Evolutionary conservation across 2,113 vertebrate genomes (phyloP).

Genomic region (Eleginops maclovinus): DNA sequence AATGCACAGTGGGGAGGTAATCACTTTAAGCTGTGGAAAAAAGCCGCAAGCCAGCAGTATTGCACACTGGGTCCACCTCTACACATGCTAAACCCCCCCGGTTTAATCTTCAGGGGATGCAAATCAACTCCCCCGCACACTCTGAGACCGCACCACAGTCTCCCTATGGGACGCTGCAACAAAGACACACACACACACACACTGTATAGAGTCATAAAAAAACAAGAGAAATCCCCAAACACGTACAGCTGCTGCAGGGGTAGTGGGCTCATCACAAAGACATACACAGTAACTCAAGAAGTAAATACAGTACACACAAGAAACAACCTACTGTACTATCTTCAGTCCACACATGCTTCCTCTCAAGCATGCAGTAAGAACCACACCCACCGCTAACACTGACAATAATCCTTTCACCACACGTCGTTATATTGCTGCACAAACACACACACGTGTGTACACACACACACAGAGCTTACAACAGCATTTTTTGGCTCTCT

Average conservation of each 20-base stretch:
- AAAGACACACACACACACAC: constrained; percentile 59
- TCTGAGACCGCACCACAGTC: constrained; percentile 30
- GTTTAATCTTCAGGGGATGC: constrained; percentile 53
- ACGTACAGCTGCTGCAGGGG: constrained; percentile 38
- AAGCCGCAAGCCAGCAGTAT: constrained; percentile 69
- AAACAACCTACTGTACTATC: constrained; percentile 49
- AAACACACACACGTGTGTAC: constrained; percentile 24
- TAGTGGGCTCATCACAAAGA: constrained; percentile 32
- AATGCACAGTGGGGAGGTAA: constrained; percentile 59
- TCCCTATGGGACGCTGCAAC: constrained; percentile 53
- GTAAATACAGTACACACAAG: constrained; percentile 33
- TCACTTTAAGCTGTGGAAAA: constrained; percentile 66
- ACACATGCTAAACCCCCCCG: constrained; percentile 29
- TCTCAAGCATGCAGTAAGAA: constrained; percentile 46
- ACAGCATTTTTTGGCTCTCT: constrained; percentile 19
- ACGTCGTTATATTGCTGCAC: background rate
- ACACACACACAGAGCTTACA: constrained; percentile 29
- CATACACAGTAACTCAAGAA: constrained; percentile 13
- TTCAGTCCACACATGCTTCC: constrained; percentile 61
- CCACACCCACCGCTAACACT: constrained; percentile 63
- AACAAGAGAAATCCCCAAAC: constrained; percentile 36
- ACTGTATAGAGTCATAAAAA: constrained; percentile 8
- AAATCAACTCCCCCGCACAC: constrained; percentile 60
- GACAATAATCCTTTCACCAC: constrained; percentile 38
- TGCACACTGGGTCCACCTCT: constrained; percentile 31